phyloP scores from a whole-genome alignment of 2,888 invertebrate species.

The Hirtodrosophila cameraria region DNA sequence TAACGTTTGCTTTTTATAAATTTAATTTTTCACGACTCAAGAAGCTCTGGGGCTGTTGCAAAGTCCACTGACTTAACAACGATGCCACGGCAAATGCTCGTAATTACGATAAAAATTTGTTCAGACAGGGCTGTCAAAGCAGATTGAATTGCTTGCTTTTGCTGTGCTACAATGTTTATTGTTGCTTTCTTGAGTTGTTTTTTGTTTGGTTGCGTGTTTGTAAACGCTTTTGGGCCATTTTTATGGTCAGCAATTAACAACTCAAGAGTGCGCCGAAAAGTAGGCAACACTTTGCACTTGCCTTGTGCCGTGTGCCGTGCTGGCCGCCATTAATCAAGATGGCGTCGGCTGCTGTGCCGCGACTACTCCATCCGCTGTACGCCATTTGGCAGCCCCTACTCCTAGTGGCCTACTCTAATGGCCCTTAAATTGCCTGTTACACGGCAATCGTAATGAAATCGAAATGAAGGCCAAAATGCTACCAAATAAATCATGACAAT shows the following conservation, averaged over 20 bases:
- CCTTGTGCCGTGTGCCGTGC: conserved; percentile 69
- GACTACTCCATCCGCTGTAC: neutral
- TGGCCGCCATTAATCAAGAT: conserved; percentile 61
- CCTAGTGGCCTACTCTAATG: conserved; percentile 22
- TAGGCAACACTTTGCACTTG: conserved; percentile 66
- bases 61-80: neutral
- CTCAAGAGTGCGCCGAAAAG: conserved; percentile 44
- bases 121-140: conserved; percentile 20
- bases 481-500: conserved; percentile 59
- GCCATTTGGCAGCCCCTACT: neutral
- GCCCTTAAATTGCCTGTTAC: conserved; percentile 55
- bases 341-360: conserved; percentile 42
- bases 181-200: conserved; percentile 2
- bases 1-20: conserved; percentile 71
- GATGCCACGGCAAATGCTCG: conserved; percentile 9
- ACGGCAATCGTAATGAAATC: conserved; percentile 71
- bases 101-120: conserved; percentile 40
- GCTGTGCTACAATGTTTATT: conserved; percentile 10
- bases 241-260: conserved; percentile 75
- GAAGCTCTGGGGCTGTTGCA: conserved; percentile 13
- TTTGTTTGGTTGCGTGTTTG: conserved; percentile 53
- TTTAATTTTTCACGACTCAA: conserved; percentile 65
- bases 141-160: conserved; percentile 64
- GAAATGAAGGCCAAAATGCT: conserved; percentile 59
- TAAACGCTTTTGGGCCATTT: conserved; percentile 59